Evolutionary conservation across 2,888 invertebrate species (phyloP), one percentile per base, ranked within the genome.

Genomic region (Oligia latruncula): DNA sequence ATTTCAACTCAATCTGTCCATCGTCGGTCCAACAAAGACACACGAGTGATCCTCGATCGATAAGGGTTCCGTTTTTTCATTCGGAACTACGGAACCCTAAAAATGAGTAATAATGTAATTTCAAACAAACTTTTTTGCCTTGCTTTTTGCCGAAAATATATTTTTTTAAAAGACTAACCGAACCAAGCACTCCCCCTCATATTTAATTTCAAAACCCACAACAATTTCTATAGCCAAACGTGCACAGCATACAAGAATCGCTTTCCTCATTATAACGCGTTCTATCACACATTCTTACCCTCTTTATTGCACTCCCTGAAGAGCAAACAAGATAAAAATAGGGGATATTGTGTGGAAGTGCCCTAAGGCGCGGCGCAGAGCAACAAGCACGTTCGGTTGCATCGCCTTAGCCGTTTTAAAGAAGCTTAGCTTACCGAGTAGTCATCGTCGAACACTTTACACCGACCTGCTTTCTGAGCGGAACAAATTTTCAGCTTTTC

Each of bases 341-440:
- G 68, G 73, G 80, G 80, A 81, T 78, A 84, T 90, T 81, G 80
- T 87, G 81, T 85, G 80, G 55, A 65, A 87, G 79, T 85, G 85
- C 84, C 84, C 83, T 89, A 91, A 92, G 87, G 86, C 90, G 84
- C 71, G 80, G 67, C 88, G 78, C 87, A 85, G 77, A 80, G 88
- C 89, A 90, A 88, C 90, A 89, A 89, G 91, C 93, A 93, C 93
- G 92, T 92, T 82, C 86, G 62, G 86, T 82, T 84, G 84, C 89
- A 88, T 89, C 88, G 89, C 84, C 87, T 88, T 87, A 90, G 88
- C 88, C 83, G 87, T 84, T 89, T 87, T 87, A 89, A 90, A 90
- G 86, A 73, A 88, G 91, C 89, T 92, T 91, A 90, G 82, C 83
- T 86, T 85, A 83, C 88, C 82, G 88, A 88, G 86, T 83, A 90